Percentiles rank a stretch among this genome's conserved stretches.
phyloP scores from a whole-genome alignment of 2,888 invertebrate genomes.

The Luperina nickerlii region DNA sequence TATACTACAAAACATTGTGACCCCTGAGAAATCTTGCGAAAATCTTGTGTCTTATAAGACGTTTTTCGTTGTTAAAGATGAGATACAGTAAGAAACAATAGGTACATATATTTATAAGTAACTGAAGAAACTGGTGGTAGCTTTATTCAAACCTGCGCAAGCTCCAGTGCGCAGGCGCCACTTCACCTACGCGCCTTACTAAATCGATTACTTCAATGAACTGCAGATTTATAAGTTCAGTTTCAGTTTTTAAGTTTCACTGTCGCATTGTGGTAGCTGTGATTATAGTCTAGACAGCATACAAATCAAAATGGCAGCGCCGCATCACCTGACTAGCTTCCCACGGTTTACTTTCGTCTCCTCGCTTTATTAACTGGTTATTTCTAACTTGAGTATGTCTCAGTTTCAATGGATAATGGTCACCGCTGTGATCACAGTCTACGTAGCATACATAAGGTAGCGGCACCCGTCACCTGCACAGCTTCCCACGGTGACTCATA shows the following conservation, averaged over 20 bases:
- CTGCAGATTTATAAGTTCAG: background rate
- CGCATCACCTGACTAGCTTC: conserved; percentile 79
- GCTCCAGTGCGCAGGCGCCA: background rate
- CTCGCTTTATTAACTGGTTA: background rate
- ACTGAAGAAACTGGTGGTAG: background rate
- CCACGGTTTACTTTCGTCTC: conserved; percentile 60
- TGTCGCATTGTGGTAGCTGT: conserved; percentile 32
- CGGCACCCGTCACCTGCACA: conserved; percentile 79
- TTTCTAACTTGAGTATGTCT: background rate
- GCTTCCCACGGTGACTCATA: conserved; percentile 84
- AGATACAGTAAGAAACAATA: background rate
- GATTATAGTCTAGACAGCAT: conserved; percentile 24
- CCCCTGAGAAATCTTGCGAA: background rate
- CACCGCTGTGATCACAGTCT: conserved; percentile 53
- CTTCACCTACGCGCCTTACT: conserved; percentile 2
- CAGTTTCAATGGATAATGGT: conserved; percentile 28
- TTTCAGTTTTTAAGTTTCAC: background rate
- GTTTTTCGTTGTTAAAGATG: background rate
- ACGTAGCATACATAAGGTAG: conserved; percentile 65
- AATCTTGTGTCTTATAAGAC: background rate
- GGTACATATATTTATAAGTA: background rate
- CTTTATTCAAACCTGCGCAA: conserved; percentile 10
- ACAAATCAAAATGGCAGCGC: conserved; percentile 35
- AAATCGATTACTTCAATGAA: background rate
- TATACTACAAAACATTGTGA: background rate